Base-by-base conservation (phyloP, 2,888 invertebrate genomes). In the Phengaris arion region DNA sequence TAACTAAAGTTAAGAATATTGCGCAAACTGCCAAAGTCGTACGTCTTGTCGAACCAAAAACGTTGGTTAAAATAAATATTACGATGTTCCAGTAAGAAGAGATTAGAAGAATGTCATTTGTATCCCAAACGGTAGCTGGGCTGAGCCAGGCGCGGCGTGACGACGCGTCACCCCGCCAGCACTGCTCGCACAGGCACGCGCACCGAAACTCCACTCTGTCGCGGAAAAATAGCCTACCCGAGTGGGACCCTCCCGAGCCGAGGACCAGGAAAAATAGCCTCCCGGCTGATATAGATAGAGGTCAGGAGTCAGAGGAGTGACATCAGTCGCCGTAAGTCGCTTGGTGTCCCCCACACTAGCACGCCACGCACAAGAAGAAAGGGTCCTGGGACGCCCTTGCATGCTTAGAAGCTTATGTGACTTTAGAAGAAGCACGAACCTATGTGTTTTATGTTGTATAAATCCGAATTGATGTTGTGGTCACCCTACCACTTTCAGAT, bases 61-160 rank as follows among this genome's bases (percentile, higher is more conserved):
- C 12, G 7, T 64, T 12, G 6, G 64, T 35, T 22, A 6, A 64
- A 64, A 64, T 35, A 64, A 64, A 69, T 15, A 69, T 75, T 75
- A 74, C 74, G 52, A 75, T 78, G 76, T 78, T 74, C 76, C 77
- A 77, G 77, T 79, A 79, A 75, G 77, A 76, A 76, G 74, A 75
- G 77, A 75, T 76, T 74, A 76, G 78, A 80, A 83, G 81, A 82
- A 94, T 94, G 94, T 94, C 94, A 80, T 94, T 94, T 88, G 93
- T 94, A 80, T 94, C 94, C 59, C 94, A 94, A 91, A 94, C 94
- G 64, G 94, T 94, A 77, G 94, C 94, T 46, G 94, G 94, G 68
- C 86, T 94, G 85, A 93, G 92, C 81, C 92, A 93, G 81, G 83
- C 89, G 57, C 85, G 91, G 2, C 89, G 91, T n/a, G 90, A 91